Evolutionary conservation across 2,797 vertebrate genomes (phyloP).

Genomic region (Spondyliosoma cantharus): DNA sequence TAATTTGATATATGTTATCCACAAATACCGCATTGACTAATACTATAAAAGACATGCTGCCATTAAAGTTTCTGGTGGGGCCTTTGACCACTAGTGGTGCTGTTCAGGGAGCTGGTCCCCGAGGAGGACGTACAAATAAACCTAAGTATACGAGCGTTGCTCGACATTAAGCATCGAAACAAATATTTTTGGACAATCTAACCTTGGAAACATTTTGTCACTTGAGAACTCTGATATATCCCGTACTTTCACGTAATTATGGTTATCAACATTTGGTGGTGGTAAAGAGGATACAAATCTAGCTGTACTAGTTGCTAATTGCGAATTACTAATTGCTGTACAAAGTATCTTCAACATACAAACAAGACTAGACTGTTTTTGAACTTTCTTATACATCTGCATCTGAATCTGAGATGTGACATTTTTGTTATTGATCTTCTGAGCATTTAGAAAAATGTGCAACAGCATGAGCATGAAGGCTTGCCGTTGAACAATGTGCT

Average conservation of each 20-base stretch:
- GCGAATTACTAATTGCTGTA: no score
- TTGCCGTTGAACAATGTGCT: background rate
- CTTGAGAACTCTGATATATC: no score
- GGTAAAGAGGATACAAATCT: background rate
- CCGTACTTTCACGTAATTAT: background rate
- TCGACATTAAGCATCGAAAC: background rate
- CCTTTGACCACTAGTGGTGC: background rate
- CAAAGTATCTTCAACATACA: background rate
- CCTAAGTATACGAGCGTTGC: background rate
- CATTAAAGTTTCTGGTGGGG: constrained; percentile 4
- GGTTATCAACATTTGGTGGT: background rate
- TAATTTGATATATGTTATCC: background rate
- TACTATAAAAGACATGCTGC: background rate
- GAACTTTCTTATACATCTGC: background rate
- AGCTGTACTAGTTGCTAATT: no score
- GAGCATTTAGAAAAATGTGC: background rate
- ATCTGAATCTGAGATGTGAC: background rate
- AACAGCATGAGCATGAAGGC: background rate
- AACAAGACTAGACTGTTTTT: background rate
- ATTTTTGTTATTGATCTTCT: background rate
- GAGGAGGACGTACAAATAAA: background rate
- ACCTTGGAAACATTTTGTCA: background rate
- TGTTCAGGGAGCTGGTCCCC: background rate
- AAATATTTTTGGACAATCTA: background rate
- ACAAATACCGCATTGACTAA: background rate